Conservation (phyloP, 2,888 invertebrate genomes). For the Dione vanillae region DNA sequence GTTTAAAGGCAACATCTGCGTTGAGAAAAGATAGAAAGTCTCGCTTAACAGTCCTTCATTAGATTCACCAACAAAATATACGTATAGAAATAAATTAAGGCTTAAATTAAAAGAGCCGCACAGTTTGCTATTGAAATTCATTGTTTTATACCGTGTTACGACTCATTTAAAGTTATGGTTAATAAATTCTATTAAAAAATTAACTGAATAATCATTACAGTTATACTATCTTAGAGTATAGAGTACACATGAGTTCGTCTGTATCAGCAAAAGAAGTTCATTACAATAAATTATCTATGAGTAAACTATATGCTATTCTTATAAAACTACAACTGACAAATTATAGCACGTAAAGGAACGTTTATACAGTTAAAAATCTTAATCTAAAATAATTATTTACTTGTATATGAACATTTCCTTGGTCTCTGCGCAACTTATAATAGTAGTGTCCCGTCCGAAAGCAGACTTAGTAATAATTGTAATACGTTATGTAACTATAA, state of each 20-base stretch:
- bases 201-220: slow-evolving; percentile 24
- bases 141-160: slow-evolving; percentile 7
- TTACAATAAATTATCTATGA: slow-evolving; percentile 33
- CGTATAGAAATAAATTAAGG: background rate
- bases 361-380: slow-evolving; percentile 54
- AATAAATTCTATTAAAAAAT: slow-evolving; percentile 14
- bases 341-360: slow-evolving; percentile 54
- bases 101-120: slow-evolving; percentile 16
- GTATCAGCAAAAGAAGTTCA: slow-evolving; percentile 37
- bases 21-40: slow-evolving; percentile 27
- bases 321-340: slow-evolving; percentile 46
- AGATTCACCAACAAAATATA: slow-evolving; percentile 12
- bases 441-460: slow-evolving; percentile 31
- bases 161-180: slow-evolving; percentile 5
- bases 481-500: slow-evolving; percentile 26
- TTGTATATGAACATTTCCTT: slow-evolving; percentile 56
- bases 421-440: slow-evolving; percentile 67
- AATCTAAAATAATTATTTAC: slow-evolving; percentile 54
- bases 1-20: slow-evolving; percentile 34
- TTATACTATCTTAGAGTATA: slow-evolving; percentile 25
- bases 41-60: slow-evolving; percentile 5
- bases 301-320: slow-evolving; percentile 41
- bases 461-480: slow-evolving; percentile 36
- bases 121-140: background rate
- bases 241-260: slow-evolving; percentile 16